Evolutionary conservation across 2,797 vertebrate species (phyloP).

Genomic region (Martes flavigula): DNA sequence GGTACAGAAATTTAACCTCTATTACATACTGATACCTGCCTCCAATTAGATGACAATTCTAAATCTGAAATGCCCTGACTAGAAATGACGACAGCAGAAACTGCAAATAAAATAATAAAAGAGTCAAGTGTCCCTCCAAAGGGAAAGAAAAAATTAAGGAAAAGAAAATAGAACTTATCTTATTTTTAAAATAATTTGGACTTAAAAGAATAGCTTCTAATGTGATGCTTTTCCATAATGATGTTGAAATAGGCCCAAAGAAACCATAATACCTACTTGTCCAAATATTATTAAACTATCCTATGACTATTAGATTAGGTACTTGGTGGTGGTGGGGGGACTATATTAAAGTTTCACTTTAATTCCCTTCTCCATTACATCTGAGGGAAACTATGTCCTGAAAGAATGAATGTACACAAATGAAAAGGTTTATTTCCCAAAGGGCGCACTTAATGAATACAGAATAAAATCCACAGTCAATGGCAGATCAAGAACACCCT

Average conservation of each 20-base stretch:
- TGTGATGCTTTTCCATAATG: slow-evolving; percentile 17
- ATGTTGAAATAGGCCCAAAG: neutral
- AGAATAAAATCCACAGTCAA: slow-evolving; percentile 14
- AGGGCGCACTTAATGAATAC: neutral
- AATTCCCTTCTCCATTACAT: neutral
- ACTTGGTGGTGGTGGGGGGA: neutral
- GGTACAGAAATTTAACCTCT: slow-evolving; percentile 54
- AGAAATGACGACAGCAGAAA: slow-evolving; percentile 38
- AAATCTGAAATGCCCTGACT: slow-evolving; percentile 44
- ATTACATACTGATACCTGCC: slow-evolving; percentile 63
- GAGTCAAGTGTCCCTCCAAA: neutral
- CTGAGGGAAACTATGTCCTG: neutral
- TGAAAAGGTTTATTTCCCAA: neutral
- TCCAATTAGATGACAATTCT: slow-evolving; percentile 56
- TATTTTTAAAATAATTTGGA: slow-evolving; percentile 32
- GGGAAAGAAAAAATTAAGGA: neutral
- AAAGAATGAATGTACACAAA: slow-evolving; percentile 31
- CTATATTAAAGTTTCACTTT: slow-evolving; percentile 10
- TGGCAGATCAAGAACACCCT: neutral
- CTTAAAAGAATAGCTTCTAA: slow-evolving; percentile 15
- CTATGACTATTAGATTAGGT: slow-evolving; percentile 9
- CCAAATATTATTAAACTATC: slow-evolving; percentile 1
- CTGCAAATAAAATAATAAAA: slow-evolving; percentile 5
- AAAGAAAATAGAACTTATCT: slow-evolving; percentile 30
- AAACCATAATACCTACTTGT: neutral